Evolutionary conservation across 2,888 invertebrate genomes (phyloP).

Genomic region (Campaea margaritaria): DNA sequence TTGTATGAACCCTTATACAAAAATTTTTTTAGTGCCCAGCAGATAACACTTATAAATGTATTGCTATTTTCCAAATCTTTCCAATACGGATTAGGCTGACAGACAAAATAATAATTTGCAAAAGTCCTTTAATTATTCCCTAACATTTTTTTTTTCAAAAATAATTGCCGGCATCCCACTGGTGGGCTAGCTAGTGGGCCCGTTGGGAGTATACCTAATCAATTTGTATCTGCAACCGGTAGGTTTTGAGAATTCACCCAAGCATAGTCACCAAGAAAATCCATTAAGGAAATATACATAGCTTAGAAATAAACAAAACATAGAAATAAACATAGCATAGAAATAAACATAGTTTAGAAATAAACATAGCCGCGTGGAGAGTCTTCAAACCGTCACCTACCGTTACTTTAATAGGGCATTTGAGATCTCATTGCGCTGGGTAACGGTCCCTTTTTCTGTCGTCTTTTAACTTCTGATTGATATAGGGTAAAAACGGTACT

Average conservation of each 20-base stretch:
- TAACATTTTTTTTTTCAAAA: no score
- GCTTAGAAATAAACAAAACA: conserved; percentile 11
- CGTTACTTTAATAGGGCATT: conserved; percentile 36
- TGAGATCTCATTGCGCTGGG: conserved; percentile 28
- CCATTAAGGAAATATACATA: conserved; percentile 22
- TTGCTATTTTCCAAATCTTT: no score
- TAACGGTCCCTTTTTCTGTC: conserved; percentile 34
- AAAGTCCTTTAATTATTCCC: no score
- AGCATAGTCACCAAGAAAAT: conserved; percentile 4
- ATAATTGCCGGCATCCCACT: no score
- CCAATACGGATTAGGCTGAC: no score
- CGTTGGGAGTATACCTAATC: no score
- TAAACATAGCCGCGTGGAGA: conserved; percentile 20
- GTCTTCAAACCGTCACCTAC: conserved; percentile 28
- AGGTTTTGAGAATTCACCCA: background rate
- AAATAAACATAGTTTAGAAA: conserved; percentile 21
- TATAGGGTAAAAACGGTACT: conserved; percentile 29
- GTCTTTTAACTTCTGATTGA: conserved; percentile 26
- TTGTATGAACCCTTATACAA: no score
- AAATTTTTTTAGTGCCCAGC: no score
- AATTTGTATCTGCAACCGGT: no score
- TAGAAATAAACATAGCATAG: conserved; percentile 2
- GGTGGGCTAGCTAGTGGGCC: no score
- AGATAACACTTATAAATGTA: no score
- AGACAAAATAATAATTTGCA: no score